These are phyloP conservation scores for Ianthella basta DNA, from an alignment of 37 sponge, comb jelly and placozoan genomes.

Conservation along the genomic window DNA sequence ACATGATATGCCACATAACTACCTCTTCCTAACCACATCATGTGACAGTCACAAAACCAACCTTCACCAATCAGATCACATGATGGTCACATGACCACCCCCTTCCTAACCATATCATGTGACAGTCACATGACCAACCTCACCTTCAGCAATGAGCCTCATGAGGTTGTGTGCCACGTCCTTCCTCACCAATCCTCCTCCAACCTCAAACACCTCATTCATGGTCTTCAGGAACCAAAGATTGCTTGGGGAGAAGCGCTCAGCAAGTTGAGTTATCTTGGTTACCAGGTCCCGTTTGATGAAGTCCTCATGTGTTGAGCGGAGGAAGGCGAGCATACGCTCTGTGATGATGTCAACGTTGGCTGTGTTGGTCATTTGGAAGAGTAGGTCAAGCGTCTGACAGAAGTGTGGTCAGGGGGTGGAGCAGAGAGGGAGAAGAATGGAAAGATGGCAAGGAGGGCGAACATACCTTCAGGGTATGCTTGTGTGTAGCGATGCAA, in stretches of 20 bases:
- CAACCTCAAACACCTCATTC: conserved; percentile 85
- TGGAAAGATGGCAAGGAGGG: neutral
- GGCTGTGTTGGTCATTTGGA: conserved; percentile 87
- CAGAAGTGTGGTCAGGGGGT: neutral
- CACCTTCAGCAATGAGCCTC: conserved; percentile 90
- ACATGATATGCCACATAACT: no score
- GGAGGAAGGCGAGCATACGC: conserved; percentile 73
- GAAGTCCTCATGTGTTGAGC: conserved; percentile 62
- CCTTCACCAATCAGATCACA: no score
- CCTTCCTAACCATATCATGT: neutral
- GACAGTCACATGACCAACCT: neutral
- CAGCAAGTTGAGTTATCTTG: conserved; percentile 87
- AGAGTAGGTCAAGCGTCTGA: conserved; percentile 89
- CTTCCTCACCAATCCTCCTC: conserved; percentile 62
- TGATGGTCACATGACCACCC: no score
- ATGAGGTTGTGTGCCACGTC: conserved; percentile 90
- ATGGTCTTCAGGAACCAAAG: conserved; percentile 87
- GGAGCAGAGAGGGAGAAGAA: neutral
- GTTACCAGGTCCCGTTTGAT: conserved; percentile 79
- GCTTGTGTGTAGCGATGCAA: neutral
- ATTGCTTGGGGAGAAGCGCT: conserved; percentile 86
- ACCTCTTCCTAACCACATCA: no score
- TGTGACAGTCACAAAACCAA: no score
- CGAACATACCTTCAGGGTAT: neutral
- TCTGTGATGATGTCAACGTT: conserved; percentile 86